Percentiles rank a stretch among this genome's conserved stretches.
These are phyloP conservation scores for Mamestra configurata DNA, from an alignment of 1,140 invertebrate species.

Conservation along the genomic window DNA sequence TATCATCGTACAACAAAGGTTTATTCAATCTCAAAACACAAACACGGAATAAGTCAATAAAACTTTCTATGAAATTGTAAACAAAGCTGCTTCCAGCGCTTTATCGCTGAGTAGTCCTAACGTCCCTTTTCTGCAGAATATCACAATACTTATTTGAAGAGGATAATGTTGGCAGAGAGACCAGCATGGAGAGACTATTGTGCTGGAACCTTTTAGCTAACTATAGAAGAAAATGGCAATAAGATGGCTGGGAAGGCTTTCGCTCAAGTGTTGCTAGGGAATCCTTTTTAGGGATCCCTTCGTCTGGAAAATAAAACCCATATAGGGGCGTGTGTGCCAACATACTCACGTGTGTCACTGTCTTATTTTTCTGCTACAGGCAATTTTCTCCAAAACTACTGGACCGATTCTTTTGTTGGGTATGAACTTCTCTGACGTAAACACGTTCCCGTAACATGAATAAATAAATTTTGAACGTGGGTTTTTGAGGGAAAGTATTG, in stretches of 20 bases:
- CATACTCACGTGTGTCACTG: no score
- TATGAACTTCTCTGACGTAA: no score
- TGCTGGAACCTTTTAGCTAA: slow-evolving; percentile 55
- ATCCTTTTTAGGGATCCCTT: neutral
- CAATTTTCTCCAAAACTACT: no score
- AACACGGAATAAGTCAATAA: slow-evolving; percentile 30
- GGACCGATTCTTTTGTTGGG: no score
- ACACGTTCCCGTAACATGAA: no score
- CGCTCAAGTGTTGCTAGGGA: neutral
- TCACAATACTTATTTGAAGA: slow-evolving; percentile 45
- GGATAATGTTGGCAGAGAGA: slow-evolving; percentile 45
- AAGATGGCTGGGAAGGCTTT: slow-evolving; percentile 12
- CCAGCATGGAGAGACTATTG: slow-evolving; percentile 25
- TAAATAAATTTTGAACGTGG: no score
- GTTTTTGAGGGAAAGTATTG: no score
- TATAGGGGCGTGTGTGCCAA: no score
- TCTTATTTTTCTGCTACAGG: no score
- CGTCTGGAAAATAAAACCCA: no score
- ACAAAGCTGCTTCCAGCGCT: slow-evolving; percentile 26
- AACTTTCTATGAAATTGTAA: slow-evolving; percentile 12
- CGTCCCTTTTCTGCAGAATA: slow-evolving; percentile 34
- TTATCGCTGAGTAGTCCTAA: slow-evolving; percentile 16
- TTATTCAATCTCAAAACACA: slow-evolving; percentile 24
- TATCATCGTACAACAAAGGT: neutral
- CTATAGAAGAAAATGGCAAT: slow-evolving; percentile 47